Percentiles rank a stretch among this genome's conserved stretches.
Conservation (phyloP, 2,113 vertebrate genomes). For the Prietella phreatophila region DNA sequence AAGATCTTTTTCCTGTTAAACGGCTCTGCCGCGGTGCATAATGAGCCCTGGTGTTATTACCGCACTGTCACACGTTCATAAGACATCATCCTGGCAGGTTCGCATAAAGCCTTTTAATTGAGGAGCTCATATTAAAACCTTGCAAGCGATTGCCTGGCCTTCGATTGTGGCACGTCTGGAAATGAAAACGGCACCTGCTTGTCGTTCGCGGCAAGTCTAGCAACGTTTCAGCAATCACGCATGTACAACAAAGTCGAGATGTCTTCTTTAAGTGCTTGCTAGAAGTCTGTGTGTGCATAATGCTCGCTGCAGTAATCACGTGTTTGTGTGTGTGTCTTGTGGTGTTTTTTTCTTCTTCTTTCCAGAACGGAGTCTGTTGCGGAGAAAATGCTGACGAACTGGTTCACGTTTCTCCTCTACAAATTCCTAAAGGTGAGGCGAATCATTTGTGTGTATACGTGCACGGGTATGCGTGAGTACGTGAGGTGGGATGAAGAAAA, state of each 20-base stretch:
- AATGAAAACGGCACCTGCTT: slow-evolving; percentile 55
- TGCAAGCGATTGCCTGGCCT: slow-evolving; percentile 58
- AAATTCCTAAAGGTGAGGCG: slow-evolving; percentile 85
- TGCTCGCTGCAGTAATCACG: slow-evolving; percentile 21
- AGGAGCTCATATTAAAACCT: slow-evolving; percentile 69
- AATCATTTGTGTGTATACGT: neutral
- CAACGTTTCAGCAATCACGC: slow-evolving; percentile 58
- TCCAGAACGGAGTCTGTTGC: slow-evolving; percentile 86
- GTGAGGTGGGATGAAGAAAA: slow-evolving; percentile 15
- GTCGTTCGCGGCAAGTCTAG: slow-evolving; percentile 17
- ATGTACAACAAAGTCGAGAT: slow-evolving; percentile 59
- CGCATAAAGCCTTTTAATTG: slow-evolving; percentile 75
- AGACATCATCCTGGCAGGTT: slow-evolving; percentile 71
- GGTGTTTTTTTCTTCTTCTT: slow-evolving; percentile 23
- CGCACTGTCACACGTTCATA: slow-evolving; percentile 60
- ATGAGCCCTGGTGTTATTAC: slow-evolving; percentile 71
- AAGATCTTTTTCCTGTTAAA: slow-evolving; percentile 66
- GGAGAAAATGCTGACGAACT: slow-evolving; percentile 89
- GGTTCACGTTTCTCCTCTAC: slow-evolving; percentile 89
- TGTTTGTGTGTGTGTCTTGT: slow-evolving; percentile 10
- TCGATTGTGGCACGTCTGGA: slow-evolving; percentile 58
- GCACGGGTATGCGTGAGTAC: neutral
- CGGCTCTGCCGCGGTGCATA: slow-evolving; percentile 62
- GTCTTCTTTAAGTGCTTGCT: slow-evolving; percentile 48
- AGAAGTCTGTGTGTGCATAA: slow-evolving; percentile 30